Conservation (phyloP, 2,113 vertebrate species). For the Nipponia nippon region DNA sequence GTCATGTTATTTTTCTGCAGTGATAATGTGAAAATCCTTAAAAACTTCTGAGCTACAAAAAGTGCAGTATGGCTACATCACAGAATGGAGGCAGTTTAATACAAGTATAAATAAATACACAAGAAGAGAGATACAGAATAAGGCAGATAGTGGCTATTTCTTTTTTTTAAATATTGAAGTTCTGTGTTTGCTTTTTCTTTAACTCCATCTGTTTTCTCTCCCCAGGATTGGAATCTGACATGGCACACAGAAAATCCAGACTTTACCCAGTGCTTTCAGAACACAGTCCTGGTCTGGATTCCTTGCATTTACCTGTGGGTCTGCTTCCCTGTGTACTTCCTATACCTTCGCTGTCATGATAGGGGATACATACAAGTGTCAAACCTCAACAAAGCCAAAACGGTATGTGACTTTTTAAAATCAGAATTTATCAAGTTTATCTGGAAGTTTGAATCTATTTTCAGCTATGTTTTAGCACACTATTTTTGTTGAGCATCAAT, state of each 20-base stretch:
- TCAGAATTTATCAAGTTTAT: fast-evolving
- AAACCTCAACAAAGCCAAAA: slow-evolving; percentile 91
- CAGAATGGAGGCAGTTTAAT: not conserved
- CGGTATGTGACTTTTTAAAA: slow-evolving; percentile 68
- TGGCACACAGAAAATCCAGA: slow-evolving; percentile 87
- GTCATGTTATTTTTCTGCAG: not conserved
- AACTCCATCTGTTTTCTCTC: not conserved
- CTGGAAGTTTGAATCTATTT: not conserved
- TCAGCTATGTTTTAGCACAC: not conserved
- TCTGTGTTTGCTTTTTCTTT: not conserved
- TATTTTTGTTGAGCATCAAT: not conserved
- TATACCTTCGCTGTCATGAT: slow-evolving; percentile 81
- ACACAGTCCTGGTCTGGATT: slow-evolving; percentile 87
- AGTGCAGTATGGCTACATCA: not conserved
- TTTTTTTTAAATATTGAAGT: not conserved
- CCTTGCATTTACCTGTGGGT: slow-evolving; percentile 91
- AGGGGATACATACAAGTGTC: slow-evolving; percentile 93
- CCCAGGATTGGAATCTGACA: slow-evolving; percentile 88
- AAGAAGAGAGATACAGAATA: not conserved
- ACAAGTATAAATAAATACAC: not conserved
- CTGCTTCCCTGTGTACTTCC: slow-evolving; percentile 83
- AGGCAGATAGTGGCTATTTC: not conserved
- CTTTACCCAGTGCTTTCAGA: slow-evolving; percentile 93
- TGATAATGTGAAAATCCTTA: not conserved
- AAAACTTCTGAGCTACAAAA: not conserved